phyloP scores from a whole-genome alignment of 2,888 invertebrate genomes.

The Dysmachus trigonus region DNA sequence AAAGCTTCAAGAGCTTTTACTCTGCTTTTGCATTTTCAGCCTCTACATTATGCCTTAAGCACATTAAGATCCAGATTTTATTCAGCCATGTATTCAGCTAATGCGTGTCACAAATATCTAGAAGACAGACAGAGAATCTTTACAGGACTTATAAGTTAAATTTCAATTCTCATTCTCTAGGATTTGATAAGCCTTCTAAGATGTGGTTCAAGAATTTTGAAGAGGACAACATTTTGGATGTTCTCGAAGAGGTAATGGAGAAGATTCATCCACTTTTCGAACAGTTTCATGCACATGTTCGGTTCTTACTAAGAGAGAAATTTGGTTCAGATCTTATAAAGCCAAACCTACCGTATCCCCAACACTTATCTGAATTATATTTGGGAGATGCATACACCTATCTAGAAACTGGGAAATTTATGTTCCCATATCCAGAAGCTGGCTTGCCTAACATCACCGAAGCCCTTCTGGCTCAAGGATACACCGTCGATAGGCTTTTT shows the following conservation, averaged over 20 bases:
- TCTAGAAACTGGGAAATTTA: slow-evolving; percentile 57
- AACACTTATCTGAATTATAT: slow-evolving; percentile 76
- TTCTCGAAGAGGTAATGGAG: slow-evolving; percentile 74
- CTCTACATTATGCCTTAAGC: no score
- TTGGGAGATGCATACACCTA: slow-evolving; percentile 17
- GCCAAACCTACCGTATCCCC: slow-evolving; percentile 77
- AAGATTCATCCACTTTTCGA: slow-evolving; percentile 81
- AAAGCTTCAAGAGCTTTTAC: background rate
- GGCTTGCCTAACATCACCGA: slow-evolving; percentile 68
- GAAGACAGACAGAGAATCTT: no score
- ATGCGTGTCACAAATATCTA: no score
- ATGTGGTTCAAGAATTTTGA: slow-evolving; percentile 79
- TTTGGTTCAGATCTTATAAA: slow-evolving; percentile 76
- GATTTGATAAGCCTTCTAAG: slow-evolving; percentile 74
- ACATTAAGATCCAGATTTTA: no score
- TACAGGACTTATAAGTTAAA: background rate
- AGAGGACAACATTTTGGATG: slow-evolving; percentile 73
- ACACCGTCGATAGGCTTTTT: slow-evolving; percentile 28
- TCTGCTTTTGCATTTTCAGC: background rate
- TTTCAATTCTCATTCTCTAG: slow-evolving; percentile 60
- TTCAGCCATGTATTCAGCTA: no score
- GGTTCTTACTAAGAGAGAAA: slow-evolving; percentile 73
- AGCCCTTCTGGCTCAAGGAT: background rate
- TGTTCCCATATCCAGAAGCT: slow-evolving; percentile 77
- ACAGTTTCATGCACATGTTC: slow-evolving; percentile 83